phyloP scores from a whole-genome alignment of 2,113 vertebrate genomes.

The Lycaon pictus region DNA sequence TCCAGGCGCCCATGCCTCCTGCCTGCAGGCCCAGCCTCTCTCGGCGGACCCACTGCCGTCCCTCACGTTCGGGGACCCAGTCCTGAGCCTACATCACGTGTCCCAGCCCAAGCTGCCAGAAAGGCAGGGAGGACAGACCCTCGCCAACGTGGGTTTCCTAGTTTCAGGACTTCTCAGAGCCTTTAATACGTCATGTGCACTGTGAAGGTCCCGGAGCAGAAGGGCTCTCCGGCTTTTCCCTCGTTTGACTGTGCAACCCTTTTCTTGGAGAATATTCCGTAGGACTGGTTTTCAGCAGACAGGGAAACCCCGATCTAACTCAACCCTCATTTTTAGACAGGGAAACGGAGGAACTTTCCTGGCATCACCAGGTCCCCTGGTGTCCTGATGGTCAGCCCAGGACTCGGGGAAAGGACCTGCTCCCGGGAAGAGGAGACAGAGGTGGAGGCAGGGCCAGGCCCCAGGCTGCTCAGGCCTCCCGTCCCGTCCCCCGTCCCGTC shows the following conservation, averaged over 20 bases:
- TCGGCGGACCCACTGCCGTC: not conserved
- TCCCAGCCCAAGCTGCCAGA: not conserved
- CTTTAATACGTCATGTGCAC: not conserved
- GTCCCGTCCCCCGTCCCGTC: no score
- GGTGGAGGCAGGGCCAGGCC: not conserved
- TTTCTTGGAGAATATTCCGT: not conserved
- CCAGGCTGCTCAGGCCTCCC: not conserved
- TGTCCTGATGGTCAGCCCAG: not conserved
- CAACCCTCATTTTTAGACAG: not conserved
- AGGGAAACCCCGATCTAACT: not conserved
- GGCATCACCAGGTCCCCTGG: not conserved
- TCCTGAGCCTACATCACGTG: not conserved
- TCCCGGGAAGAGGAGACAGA: not conserved
- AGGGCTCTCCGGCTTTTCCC: not conserved
- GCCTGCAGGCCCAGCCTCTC: not conserved
- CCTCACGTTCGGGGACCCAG: not conserved
- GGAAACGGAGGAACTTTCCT: constrained; percentile 66
- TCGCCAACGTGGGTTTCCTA: not conserved
- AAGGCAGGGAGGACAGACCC: not conserved
- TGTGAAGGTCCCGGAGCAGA: rapidly evolving
- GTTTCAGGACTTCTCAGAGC: not conserved
- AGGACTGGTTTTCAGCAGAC: not conserved
- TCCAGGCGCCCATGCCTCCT: no score
- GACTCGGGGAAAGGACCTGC: not conserved
- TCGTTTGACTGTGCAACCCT: not conserved